Conservation (phyloP, 2,888 invertebrate genomes). For the Bombylius major region DNA sequence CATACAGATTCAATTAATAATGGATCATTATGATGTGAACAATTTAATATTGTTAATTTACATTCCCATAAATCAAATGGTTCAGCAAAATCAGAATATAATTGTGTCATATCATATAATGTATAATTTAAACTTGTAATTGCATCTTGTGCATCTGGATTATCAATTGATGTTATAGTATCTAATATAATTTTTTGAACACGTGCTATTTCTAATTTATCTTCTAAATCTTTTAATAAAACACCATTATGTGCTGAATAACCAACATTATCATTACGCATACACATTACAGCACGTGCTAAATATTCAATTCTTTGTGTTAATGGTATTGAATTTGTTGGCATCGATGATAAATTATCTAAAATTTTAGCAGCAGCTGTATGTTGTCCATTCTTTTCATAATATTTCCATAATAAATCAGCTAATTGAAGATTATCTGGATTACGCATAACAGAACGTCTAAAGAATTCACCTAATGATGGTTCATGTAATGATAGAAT, state of each 20-base stretch:
- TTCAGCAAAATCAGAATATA: constrained; percentile 87
- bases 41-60: constrained; percentile 87
- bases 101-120: constrained; percentile 76
- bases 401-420: constrained; percentile 91
- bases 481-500: constrained; percentile 44
- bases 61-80: constrained; percentile 84
- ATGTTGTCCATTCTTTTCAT: constrained; percentile 85
- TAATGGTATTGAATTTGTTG: constrained; percentile 59
- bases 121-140: constrained; percentile 63
- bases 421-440: constrained; percentile 49
- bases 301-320: constrained; percentile 79
- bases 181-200: constrained; percentile 63
- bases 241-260: constrained; percentile 61
- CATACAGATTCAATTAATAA: constrained; percentile 82
- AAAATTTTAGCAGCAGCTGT: constrained; percentile 84
- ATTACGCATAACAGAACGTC: constrained; percentile 37
- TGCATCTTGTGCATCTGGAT: constrained; percentile 47
- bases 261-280: constrained; percentile 73
- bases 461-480: constrained; percentile 34
- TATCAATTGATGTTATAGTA: constrained; percentile 42
- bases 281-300: constrained; percentile 88
- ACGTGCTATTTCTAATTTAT: constrained; percentile 79
- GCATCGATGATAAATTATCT: constrained; percentile 58
- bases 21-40: constrained; percentile 84
- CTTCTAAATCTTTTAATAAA: constrained; percentile 78